Evolutionary conservation across 2,113 vertebrate genomes (phyloP).

Genomic region (Chlorodrepanis virens): DNA sequence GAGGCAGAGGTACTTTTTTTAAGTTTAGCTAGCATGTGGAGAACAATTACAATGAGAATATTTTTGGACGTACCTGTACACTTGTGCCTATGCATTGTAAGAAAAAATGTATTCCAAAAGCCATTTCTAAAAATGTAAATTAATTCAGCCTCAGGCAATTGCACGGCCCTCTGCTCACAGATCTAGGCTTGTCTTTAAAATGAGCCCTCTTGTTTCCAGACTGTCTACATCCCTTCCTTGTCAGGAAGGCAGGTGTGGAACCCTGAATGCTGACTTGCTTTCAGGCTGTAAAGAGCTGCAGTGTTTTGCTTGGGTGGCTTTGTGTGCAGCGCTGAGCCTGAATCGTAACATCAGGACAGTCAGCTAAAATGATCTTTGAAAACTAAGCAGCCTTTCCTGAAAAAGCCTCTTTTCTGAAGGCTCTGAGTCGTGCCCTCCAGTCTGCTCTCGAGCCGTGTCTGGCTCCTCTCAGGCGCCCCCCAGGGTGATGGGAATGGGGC

Average conservation of each 20-base stretch:
- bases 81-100: neutral
- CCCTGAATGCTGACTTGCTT: neutral
- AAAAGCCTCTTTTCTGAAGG: neutral
- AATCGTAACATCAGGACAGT: neutral
- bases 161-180: neutral
- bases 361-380: neutral
- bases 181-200: conserved; percentile 18
- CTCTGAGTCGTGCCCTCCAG: neutral
- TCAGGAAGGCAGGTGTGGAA: neutral
- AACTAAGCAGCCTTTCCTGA: neutral
- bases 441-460: neutral
- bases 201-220: neutral
- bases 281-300: neutral
- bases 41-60: neutral
- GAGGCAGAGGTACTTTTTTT: neutral
- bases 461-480: neutral
- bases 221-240: neutral
- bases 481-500: neutral
- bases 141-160: neutral
- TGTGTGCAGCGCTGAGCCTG: neutral
- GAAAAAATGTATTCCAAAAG: neutral
- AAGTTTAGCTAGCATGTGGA: neutral
- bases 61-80: neutral
- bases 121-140: conserved; percentile 41
- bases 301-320: conserved; percentile 24